Base-by-base conservation (phyloP, 2,113 vertebrate genomes). In the Accipiter virgatus region DNA sequence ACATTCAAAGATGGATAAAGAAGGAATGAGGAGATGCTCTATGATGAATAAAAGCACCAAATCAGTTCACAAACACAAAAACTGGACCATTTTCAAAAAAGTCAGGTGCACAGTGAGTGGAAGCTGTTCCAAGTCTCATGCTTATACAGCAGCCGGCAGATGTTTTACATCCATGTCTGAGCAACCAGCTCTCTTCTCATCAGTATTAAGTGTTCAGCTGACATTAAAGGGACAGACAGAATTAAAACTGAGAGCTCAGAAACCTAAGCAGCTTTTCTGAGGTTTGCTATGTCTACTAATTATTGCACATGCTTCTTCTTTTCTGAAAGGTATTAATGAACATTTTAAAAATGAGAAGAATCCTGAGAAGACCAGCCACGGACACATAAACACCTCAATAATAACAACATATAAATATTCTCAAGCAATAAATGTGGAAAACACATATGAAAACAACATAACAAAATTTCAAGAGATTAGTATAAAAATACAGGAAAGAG, bases 1-100 rank as follows among this genome's bases (percentile, higher is more conserved):
- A 50, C 17, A 42, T 61, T 96, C 95, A 96, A 93, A 53, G 50
- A 62, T 42, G 48, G 27, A 87, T 80, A 94, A 88, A 85, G 70
- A 81, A 90, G 19, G 66, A 29, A 79, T 52, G 65, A 93, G 61
- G 56, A 96, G 56, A 85, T 52, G 78, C 18, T 86, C 65, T 87
- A 1, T 26, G 48, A 73, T 82, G 86, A 95, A 89, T 94, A 88
- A 91, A 96, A 58, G 53, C 87, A 88, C 71, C 43, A 77, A 86
- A 96, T 94, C 81, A 80, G n/a, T 72, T 93, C 93, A 73, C 67
- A 96, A 90, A 77, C 40, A 85, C 62, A 85, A 90, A 95, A 96
- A 61, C 90, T 93, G 96, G 96, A 96, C 40, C 48, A 70, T 86
- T 93, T 96, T 95, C 95, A 96, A 88, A 92, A 96, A 95, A 86